Percentiles rank a stretch among this genome's conserved stretches.
These are phyloP conservation scores for Stercorarius parasiticus DNA, from an alignment of 2,113 vertebrate species.

Conservation along the genomic window DNA sequence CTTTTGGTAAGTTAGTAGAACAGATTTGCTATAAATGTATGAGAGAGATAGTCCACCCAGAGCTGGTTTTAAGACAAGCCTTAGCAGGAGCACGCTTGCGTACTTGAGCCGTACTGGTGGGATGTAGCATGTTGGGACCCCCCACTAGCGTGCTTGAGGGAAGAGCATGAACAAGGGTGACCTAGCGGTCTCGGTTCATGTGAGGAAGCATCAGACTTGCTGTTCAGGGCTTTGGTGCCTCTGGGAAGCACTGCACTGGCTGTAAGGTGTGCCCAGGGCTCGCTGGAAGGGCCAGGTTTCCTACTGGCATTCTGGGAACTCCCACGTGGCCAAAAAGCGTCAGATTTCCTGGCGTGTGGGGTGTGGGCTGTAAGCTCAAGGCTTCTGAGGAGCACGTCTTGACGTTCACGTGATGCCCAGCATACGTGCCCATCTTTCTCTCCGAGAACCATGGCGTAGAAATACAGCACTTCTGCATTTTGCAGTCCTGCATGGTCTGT, in stretches of 20 bases:
- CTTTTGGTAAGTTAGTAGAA: not conserved
- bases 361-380: not conserved
- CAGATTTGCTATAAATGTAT: not conserved
- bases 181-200: accelerated
- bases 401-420: accelerated
- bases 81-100: not conserved
- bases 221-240: not conserved
- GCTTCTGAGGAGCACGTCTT: not conserved
- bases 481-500: not conserved
- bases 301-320: not conserved
- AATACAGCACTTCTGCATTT: accelerated
- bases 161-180: not conserved
- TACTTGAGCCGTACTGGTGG: not conserved
- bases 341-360: not conserved
- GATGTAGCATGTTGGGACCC: not conserved
- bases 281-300: not conserved
- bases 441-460: accelerated
- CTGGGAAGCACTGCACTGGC: not conserved
- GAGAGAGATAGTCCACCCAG: not conserved
- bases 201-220: not conserved
- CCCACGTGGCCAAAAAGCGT: accelerated
- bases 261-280: not conserved
- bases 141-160: not conserved
- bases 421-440: accelerated
- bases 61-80: not conserved